These are phyloP conservation scores for Spheniscus mendiculus DNA, from an alignment of 2,113 vertebrate species.

Conservation along the genomic window DNA sequence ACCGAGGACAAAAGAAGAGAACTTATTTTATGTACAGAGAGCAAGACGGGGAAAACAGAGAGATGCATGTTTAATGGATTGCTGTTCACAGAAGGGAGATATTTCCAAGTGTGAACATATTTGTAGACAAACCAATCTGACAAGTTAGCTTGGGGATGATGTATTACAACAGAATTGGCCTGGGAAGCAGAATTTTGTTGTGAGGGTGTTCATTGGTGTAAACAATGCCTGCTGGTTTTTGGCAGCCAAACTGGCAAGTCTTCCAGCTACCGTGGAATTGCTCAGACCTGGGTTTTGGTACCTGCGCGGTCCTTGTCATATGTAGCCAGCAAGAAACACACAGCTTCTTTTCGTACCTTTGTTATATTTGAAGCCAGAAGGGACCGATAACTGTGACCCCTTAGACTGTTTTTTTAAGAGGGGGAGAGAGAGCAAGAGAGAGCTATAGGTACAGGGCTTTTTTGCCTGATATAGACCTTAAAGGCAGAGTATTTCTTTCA, in stretches of 20 bases:
- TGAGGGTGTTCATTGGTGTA: neutral
- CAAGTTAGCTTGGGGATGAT: conserved; percentile 73
- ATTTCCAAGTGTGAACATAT: conserved; percentile 53
- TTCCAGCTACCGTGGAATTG: neutral
- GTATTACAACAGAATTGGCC: conserved; percentile 26
- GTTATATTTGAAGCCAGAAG: neutral
- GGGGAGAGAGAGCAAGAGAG: neutral
- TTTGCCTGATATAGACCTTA: fast-evolving
- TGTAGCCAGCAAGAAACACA: fast-evolving
- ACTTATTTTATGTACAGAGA: conserved; percentile 37
- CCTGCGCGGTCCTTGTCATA: neutral
- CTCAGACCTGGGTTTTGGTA: neutral
- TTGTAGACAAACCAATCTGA: conserved; percentile 77
- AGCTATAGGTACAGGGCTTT: neutral
- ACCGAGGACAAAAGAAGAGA: conserved; percentile 66
- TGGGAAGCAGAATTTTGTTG: conserved; percentile 1
- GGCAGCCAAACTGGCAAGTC: neutral
- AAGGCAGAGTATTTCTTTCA: neutral
- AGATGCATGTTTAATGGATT: conserved; percentile 75
- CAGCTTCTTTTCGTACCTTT: fast-evolving
- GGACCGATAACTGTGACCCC: neutral
- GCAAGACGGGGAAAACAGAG: conserved; percentile 35
- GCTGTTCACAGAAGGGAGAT: conserved; percentile 10
- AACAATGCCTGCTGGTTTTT: conserved; percentile 32
- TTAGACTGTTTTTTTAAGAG: neutral